A percentile compares a stretch with the other conserved stretches of the same genome.
phyloP scores from a whole-genome alignment of 2,888 invertebrate genomes.

The Stictocephala bisonia region DNA sequence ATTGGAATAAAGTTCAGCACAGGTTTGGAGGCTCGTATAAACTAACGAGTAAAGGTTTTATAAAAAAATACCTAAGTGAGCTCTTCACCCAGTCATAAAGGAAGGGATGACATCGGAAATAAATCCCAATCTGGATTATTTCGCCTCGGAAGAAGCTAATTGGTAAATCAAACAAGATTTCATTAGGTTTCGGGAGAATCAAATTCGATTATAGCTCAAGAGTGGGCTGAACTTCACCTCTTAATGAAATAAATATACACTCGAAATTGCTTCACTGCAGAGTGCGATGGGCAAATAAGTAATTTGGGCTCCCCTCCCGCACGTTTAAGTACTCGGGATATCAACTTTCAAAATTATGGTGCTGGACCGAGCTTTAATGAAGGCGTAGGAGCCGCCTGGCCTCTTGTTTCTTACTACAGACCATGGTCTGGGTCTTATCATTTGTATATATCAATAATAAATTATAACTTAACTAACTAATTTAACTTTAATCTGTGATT shows the following conservation, averaged over 20 bases:
- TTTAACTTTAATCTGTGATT: too few relatives aligned
- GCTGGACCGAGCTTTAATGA: too few relatives aligned
- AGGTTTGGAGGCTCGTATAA: too few relatives aligned
- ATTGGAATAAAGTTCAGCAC: too few relatives aligned
- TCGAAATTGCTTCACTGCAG: background rate
- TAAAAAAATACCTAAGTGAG: background rate
- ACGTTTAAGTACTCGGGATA: too few relatives aligned
- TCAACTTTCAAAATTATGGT: too few relatives aligned
- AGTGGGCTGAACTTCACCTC: background rate
- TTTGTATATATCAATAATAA: too few relatives aligned
- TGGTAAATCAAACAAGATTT: conserved; percentile 9
- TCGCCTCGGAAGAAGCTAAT: background rate
- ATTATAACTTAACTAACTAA: too few relatives aligned
- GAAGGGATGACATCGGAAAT: background rate
- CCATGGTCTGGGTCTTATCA: too few relatives aligned
- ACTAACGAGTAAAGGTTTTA: too few relatives aligned
- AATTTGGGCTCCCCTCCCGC: background rate
- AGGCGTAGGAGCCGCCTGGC: too few relatives aligned
- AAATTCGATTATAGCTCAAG: background rate
- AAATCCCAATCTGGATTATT: background rate
- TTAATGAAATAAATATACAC: conserved; percentile 16
- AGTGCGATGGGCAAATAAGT: background rate
- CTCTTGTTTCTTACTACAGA: too few relatives aligned
- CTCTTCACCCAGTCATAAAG: background rate
- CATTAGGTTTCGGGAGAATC: background rate